Evolutionary conservation across 2,888 invertebrate genomes (phyloP).

Genomic region (Volucella inflata): DNA sequence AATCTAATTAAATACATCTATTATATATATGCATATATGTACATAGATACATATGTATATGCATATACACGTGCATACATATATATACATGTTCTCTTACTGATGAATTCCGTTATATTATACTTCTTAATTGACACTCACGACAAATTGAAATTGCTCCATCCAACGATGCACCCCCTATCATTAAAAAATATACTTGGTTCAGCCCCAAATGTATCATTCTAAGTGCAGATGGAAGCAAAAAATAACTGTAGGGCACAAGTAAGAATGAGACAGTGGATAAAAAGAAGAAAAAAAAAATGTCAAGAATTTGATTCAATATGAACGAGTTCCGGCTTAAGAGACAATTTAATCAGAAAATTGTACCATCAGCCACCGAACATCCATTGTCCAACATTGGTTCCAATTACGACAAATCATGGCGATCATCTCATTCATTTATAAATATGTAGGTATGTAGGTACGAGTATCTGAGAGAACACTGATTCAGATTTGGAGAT

Average conservation of each 20-base stretch:
- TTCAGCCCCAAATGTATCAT: constrained; percentile 64
- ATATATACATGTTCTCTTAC: constrained; percentile 17
- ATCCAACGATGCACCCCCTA: constrained; percentile 52
- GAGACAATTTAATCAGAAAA: constrained; percentile 77
- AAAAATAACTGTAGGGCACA: constrained; percentile 48
- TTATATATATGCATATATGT: background rate
- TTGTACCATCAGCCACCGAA: constrained; percentile 73
- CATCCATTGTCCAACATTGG: constrained; percentile 74
- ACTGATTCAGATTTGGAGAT: constrained; percentile 72
- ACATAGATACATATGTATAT: background rate
- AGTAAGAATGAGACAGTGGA: constrained; percentile 60
- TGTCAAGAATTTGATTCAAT: constrained; percentile 70
- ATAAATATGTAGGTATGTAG: constrained; percentile 63
- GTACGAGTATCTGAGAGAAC: constrained; percentile 61
- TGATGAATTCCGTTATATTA: constrained; percentile 40
- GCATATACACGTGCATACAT: background rate
- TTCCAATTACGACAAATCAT: constrained; percentile 76
- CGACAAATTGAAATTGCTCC: constrained; percentile 67
- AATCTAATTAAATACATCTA: background rate
- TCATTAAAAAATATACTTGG: constrained; percentile 33
- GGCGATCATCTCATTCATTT: constrained; percentile 74
- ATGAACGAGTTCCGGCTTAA: constrained; percentile 77
- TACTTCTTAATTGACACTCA: constrained; percentile 60
- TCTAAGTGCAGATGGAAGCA: constrained; percentile 36
- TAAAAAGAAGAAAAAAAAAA: constrained; percentile 52